These are phyloP conservation scores for Amiota mariae DNA, from an alignment of 2,888 invertebrate species.

Conservation along the genomic window DNA sequence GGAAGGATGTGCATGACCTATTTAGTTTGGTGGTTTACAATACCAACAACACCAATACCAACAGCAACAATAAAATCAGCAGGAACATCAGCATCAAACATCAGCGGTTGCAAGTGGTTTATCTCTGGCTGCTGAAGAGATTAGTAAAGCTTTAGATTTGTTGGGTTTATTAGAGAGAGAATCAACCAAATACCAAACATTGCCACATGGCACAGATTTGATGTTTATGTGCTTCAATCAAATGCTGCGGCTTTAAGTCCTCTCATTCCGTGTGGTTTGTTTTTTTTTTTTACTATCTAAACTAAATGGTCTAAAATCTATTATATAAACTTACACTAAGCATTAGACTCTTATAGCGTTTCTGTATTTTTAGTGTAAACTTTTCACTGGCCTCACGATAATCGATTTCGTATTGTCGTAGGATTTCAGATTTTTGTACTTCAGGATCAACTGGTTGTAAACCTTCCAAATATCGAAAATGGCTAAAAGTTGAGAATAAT, in stretches of 20 bases:
- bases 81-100: not conserved
- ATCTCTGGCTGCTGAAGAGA: not conserved
- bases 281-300: not conserved
- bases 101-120: constrained; percentile 10
- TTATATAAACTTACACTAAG: constrained; percentile 63
- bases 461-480: constrained; percentile 68
- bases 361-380: constrained; percentile 66
- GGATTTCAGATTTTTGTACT: constrained; percentile 61
- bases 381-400: constrained; percentile 49
- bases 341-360: constrained; percentile 69
- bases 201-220: too few relatives aligned
- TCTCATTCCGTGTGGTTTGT: not conserved
- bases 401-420: constrained; percentile 55
- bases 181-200: too few relatives aligned
- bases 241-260: too few relatives aligned
- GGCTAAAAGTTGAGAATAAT: constrained; percentile 50
- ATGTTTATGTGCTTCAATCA: too few relatives aligned
- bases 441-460: constrained; percentile 70
- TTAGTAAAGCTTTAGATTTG: too few relatives aligned
- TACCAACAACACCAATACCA: too few relatives aligned
- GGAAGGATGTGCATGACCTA: constrained; percentile 29
- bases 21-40: constrained; percentile 23
- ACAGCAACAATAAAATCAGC: not conserved
- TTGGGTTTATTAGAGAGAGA: too few relatives aligned
- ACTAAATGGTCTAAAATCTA: not conserved